phyloP scores from a whole-genome alignment of 2,113 vertebrate genomes.

The Columba livia region DNA sequence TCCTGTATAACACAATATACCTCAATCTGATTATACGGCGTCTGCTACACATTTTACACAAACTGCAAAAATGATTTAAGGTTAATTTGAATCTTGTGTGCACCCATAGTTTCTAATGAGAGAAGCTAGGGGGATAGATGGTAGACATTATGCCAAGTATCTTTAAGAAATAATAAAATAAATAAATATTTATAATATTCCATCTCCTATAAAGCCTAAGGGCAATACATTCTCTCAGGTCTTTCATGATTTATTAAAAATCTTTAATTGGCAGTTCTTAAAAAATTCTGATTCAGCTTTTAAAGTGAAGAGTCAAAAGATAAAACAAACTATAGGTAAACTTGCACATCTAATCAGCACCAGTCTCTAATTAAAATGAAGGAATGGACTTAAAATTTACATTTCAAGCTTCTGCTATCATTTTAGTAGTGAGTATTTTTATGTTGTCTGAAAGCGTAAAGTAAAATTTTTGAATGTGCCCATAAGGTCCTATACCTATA shows the following conservation, averaged over 20 bases:
- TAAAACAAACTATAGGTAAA: slow-evolving; percentile 3
- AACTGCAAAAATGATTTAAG: neutral
- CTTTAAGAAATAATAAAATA: slow-evolving; percentile 25
- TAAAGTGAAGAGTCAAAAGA: slow-evolving; percentile 29
- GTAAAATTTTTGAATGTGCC: neutral
- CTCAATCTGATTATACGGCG: fast-evolving
- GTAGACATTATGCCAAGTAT: neutral
- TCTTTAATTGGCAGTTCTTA: slow-evolving; percentile 11
- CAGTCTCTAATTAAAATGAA: neutral
- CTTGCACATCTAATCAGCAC: neutral
- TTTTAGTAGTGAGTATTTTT: neutral
- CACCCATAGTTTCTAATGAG: neutral
- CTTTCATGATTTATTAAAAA: neutral
- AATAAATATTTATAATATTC: slow-evolving; percentile 34
- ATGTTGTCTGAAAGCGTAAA: neutral
- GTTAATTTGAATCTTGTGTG: neutral
- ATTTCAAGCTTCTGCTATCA: neutral
- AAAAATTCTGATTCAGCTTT: slow-evolving; percentile 2
- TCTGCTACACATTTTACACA: neutral
- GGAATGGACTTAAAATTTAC: neutral
- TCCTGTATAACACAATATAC: neutral
- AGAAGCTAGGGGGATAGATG: neutral
- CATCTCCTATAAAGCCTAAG: neutral
- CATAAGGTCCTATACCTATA: neutral
- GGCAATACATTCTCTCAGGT: neutral